Evolutionary conservation across 2,113 vertebrate species (phyloP).

Genomic region (Bostrychus sinensis): DNA sequence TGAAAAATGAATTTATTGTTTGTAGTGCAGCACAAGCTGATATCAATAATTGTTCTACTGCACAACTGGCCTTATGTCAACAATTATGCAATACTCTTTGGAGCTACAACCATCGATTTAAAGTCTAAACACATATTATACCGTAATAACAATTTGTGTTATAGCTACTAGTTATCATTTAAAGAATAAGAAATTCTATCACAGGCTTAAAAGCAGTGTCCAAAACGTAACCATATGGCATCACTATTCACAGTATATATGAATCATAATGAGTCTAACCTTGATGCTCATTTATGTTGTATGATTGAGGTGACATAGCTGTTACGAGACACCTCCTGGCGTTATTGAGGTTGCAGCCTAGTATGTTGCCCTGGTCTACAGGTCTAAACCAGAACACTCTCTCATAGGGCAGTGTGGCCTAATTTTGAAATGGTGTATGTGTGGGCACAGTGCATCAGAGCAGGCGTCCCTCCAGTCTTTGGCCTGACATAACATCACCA

Average conservation of each 20-base stretch:
- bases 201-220: too few relatives aligned
- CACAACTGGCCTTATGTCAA: too few relatives aligned
- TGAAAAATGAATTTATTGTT: too few relatives aligned
- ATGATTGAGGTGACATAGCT: conserved; percentile 6
- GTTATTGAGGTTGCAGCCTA: conserved; percentile 47
- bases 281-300: conserved; percentile 11
- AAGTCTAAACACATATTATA: too few relatives aligned
- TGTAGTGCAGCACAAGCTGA: too few relatives aligned
- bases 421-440: conserved; percentile 60
- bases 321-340: conserved; percentile 11
- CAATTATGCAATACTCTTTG: too few relatives aligned
- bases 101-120: too few relatives aligned
- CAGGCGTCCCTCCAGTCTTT: conserved; percentile 67
- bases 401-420: conserved; percentile 65
- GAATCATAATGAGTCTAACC: conserved; percentile 1
- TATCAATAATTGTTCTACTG: too few relatives aligned
- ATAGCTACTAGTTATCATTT: too few relatives aligned
- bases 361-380: conserved; percentile 29
- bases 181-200: too few relatives aligned
- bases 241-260: background rate
- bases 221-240: too few relatives aligned
- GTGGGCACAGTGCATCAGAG: conserved; percentile 55
- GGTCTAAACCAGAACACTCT: conserved; percentile 60
- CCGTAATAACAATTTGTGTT: too few relatives aligned
- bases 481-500: conserved; percentile 68